A percentile compares a stretch with the other conserved stretches of the same genome.
Conservation (phyloP, 2,888 invertebrate genomes). For the Ormyrus labotus region DNA sequence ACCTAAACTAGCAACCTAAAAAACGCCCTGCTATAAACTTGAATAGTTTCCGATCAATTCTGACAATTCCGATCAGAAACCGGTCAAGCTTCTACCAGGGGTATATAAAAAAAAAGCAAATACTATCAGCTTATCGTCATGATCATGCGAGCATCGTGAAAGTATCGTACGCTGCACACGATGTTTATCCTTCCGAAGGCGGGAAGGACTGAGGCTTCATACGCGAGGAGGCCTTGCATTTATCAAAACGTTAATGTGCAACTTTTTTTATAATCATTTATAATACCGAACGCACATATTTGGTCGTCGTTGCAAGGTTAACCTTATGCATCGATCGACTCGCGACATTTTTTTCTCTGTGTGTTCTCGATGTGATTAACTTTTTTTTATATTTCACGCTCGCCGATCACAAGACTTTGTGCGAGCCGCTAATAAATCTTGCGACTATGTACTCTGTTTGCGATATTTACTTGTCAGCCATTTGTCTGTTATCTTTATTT, state of each 20-base stretch:
- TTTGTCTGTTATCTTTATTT: conserved; percentile 33
- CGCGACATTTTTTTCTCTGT: conserved; percentile 17
- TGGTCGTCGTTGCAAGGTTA: conserved; percentile 38
- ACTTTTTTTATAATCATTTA: conserved; percentile 16
- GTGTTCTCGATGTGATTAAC: conserved; percentile 52
- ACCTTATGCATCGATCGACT: conserved; percentile 19
- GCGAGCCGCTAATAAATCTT: conserved; percentile 47
- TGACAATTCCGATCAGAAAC: no score
- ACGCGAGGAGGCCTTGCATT: conserved; percentile 16
- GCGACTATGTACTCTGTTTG: not conserved
- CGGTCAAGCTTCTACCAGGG: no score
- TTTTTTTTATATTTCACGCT: conserved; percentile 26
- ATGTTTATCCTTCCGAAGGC: conserved; percentile 50
- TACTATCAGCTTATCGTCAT: conserved; percentile 43
- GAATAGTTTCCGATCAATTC: no score
- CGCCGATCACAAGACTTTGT: conserved; percentile 50
- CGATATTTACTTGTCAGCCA: conserved; percentile 6
- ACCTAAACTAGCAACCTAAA: conserved; percentile 52
- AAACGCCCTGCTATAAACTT: no score
- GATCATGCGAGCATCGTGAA: conserved; percentile 52
- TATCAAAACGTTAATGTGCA: not conserved
- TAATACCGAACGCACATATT: conserved; percentile 9
- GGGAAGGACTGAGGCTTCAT: conserved; percentile 42
- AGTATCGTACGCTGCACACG: conserved; percentile 54
- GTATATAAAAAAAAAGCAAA: not conserved